A percentile compares a stretch with the other conserved stretches of the same genome.
These are phyloP conservation scores for Rhorus exstirpatorius DNA, from an alignment of 2,888 invertebrate species.

Conservation along the genomic window DNA sequence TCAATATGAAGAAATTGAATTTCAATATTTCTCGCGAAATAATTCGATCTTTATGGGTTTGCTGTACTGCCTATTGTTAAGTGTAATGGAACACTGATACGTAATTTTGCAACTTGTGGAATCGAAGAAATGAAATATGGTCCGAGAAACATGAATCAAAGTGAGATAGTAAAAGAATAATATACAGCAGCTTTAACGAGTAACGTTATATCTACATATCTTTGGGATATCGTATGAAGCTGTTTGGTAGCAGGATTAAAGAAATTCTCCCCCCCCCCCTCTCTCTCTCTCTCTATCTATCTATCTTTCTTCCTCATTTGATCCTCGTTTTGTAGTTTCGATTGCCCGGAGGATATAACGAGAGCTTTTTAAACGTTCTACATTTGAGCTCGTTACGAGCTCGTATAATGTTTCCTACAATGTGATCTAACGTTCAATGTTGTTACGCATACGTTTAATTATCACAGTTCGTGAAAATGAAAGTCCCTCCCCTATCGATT, in stretches of 20 bases:
- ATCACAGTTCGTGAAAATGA: conserved; percentile 36
- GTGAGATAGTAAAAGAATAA: conserved; percentile 36
- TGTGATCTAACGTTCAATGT: conserved; percentile 8
- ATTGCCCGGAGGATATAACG: conserved; percentile 34
- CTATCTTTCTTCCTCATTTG: conserved; percentile 25
- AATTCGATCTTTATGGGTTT: neutral
- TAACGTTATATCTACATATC: conserved; percentile 66
- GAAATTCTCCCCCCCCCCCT: conserved; percentile 13
- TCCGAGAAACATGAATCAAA: conserved; percentile 55
- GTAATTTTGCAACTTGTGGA: conserved; percentile 61
- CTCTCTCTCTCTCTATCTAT: conserved; percentile 5
- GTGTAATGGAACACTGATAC: conserved; percentile 56
- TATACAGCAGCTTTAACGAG: conserved; percentile 50
- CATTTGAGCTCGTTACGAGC: conserved; percentile 38
- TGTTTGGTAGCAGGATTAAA: conserved; percentile 43
- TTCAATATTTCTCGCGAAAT: conserved; percentile 2
- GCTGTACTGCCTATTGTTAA: conserved; percentile 1
- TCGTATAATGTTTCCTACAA: conserved; percentile 34
- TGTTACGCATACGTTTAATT: conserved; percentile 5
- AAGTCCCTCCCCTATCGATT: conserved; percentile 35
- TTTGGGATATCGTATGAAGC: conserved; percentile 66
- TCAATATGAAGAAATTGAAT: no score
- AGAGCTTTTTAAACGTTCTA: conserved; percentile 38
- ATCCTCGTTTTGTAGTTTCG: conserved; percentile 34
- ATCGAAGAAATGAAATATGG: conserved; percentile 62